Evolutionary conservation across 1,140 invertebrate genomes (phyloP), one percentile per base, ranked within the genome.

Genomic region (Potamilus streckersoni): DNA sequence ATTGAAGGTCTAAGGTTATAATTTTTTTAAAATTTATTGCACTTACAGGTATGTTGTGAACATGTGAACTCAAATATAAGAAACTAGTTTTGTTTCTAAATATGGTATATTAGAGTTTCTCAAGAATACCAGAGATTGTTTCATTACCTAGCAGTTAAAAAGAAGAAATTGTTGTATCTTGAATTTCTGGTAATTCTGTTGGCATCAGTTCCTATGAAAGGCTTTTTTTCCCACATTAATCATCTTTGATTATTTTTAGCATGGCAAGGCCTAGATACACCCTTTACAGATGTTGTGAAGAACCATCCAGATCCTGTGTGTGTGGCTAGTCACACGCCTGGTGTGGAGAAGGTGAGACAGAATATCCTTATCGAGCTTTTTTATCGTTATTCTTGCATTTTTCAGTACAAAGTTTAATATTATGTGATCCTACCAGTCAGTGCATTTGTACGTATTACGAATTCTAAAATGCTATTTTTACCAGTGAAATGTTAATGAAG

Each of bases 211-310:
- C n/a, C 20, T 20, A 3, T 70, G 38, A 17, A 13, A 20, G 19
- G 12, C 19, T 49, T n/a, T 58, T 2, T 14, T 14, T 56, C 57
- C 57, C 2, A 14, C n/a, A 20, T 17, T 58, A 13, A n/a, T 23
- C 55, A n/a, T 15, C 19, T 69, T 69, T 56, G 4, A 56, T 55
- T 6, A 31, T 66, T 76, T 77, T 23, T 20, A 77, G 75, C 70
- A 56, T 63, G 72, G 59, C 56, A 57, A 55, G 64, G 70, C 14
- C 20, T 68, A 69, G 75, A 71, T 1, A 77, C 69, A 55, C 63
- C 69, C 13, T 77, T 68, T 56, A 15, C 19, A 27, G 70, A 71
- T 14, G 66, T 77, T 14, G 63, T 77, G 20, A 77, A 71, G n/a
- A 23, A 60, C 27, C 56, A 67, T 27, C 63, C 64, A 38, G 49